Percentiles rank a stretch among this genome's conserved stretches.
Evolutionary conservation across 1,140 invertebrate species (phyloP).

Genomic region (Chrysomallon squamiferum): DNA sequence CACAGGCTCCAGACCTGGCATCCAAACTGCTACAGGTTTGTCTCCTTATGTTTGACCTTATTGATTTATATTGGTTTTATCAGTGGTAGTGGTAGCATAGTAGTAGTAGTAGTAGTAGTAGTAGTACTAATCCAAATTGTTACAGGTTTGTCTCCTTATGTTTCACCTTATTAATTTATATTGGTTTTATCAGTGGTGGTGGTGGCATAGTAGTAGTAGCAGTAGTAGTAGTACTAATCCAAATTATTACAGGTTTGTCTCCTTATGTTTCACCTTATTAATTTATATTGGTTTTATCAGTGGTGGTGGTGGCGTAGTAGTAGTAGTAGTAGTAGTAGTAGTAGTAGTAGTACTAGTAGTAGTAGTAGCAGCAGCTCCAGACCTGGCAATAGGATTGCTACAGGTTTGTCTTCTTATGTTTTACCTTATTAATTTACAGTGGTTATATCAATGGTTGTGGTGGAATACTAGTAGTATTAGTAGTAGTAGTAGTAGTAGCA

Average conservation of each 20-base stretch:
- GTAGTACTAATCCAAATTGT: not conserved
- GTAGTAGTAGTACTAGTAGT: no score
- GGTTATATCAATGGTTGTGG: no score
- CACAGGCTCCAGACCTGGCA: conserved; percentile 87
- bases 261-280: not conserved
- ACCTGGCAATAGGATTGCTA: not conserved
- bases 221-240: not conserved
- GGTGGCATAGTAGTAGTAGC: not conserved
- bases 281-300: not conserved
- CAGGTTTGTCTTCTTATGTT: not conserved
- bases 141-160: not conserved
- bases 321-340: not conserved
- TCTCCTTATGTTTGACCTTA: not conserved
- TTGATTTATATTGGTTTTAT: not conserved
- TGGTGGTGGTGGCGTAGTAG: not conserved
- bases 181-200: no score
- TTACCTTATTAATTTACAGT: not conserved
- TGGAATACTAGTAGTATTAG: no score
- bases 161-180: not conserved
- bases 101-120: not conserved
- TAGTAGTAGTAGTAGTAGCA: no score
- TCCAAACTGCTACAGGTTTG: conserved; percentile 76
- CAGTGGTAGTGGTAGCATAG: not conserved
- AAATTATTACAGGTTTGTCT: not conserved
- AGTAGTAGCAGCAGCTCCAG: no score